Evolutionary conservation across 2,888 invertebrate genomes (phyloP).

Genomic region (Nymphalis polychloros): DNA sequence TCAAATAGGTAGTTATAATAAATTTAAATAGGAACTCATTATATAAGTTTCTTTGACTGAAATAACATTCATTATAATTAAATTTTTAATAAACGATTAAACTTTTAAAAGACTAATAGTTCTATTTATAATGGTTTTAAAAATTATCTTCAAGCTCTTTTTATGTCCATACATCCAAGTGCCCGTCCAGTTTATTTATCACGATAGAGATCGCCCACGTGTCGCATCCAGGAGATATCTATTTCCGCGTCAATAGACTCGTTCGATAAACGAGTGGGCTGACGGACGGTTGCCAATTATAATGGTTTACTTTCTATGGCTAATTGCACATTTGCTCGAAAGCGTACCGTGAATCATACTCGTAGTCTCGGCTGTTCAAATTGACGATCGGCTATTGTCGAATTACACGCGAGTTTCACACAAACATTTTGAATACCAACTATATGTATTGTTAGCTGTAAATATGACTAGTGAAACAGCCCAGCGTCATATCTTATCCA

Average conservation of each 20-base stretch:
- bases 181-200: background rate
- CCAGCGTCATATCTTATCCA: no score
- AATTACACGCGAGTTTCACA: slow-evolving; percentile 35
- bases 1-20: no score
- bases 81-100: no score
- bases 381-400: slow-evolving; percentile 30
- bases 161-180: no score
- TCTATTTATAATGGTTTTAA: no score
- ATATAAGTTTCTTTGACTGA: no score
- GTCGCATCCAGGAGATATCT: slow-evolving; percentile 55
- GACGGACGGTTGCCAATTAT: slow-evolving; percentile 66
- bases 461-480: no score
- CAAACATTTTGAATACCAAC: background rate
- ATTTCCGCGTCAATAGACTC: slow-evolving; percentile 59
- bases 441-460: no score
- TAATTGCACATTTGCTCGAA: slow-evolving; percentile 60
- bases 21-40: no score
- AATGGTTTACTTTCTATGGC: slow-evolving; percentile 72
- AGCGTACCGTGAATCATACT: slow-evolving; percentile 52
- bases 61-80: no score
- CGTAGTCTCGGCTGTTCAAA: slow-evolving; percentile 18
- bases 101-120: no score
- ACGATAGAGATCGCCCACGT: slow-evolving; percentile 51
- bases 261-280: slow-evolving; percentile 63
- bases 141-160: no score